Base-by-base conservation (phyloP, 2,797 vertebrate species). In the Syngnathus acus region DNA sequence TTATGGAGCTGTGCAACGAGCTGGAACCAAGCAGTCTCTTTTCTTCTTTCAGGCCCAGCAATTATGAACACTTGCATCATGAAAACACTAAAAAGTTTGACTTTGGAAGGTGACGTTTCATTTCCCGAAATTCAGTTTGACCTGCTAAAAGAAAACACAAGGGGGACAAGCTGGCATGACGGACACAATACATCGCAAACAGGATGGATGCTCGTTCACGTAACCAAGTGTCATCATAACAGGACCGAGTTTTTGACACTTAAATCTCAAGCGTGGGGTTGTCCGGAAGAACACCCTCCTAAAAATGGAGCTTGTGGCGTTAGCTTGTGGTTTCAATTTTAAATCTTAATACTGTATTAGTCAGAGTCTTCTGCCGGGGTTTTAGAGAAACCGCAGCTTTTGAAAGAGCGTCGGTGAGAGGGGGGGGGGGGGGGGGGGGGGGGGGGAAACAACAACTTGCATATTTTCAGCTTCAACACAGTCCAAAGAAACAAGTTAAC, bases 381-480 rank as follows among this genome's bases (percentile, higher is more conserved):
- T 55, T 16, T 10, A 54, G 21, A 23, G 53, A 26, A 55, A 23
- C 23, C 1, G 26, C 3, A 57, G 14, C 14, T 60, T 38, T 38
- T 38, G 0, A 55, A 42, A 13, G 43, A 26, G 26, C 26, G 26
- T 26, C 26, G 26, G 26, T 32, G 43, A 0, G 5, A 14, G 42
- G 42, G 42, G 42, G 10, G 10, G 2, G 13, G 42, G 10, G 10
- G 2, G 13, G 42, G 10, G 10, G n/a, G n/a, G n/a, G n/a, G n/a
- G n/a, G 42, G 10, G 10, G 2, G 13, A 60, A 38, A 38, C 19
- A 43, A 38, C 72, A 65, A 70, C 19, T 21, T 9, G 60, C 62
- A 73, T 21, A 62, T 62, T 32, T 65, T 73, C 57, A 78, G 73
- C 58, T 75, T 78, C 62, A 72, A 71, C 66, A 70, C 65, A 69